Conservation (phyloP, 2,113 vertebrate species). For the Nycticebus coucang region DNA sequence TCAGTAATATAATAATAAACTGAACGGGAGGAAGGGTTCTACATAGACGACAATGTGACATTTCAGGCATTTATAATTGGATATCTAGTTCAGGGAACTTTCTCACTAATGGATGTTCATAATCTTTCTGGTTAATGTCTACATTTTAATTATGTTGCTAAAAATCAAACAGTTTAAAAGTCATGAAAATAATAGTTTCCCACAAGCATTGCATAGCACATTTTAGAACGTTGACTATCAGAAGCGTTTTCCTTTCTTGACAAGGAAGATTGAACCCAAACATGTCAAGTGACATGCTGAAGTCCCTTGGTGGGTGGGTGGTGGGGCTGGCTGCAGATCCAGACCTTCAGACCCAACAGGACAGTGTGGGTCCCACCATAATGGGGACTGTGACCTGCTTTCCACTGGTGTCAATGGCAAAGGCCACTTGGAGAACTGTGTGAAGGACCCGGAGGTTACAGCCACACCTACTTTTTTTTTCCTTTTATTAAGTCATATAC, state of each 20-base stretch:
- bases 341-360: not conserved
- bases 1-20: not conserved
- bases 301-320: not conserved
- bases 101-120: not conserved
- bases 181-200: not conserved
- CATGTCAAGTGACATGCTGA: not conserved
- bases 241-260: not conserved
- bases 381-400: not conserved
- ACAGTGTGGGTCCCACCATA: not conserved
- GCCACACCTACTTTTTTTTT: not conserved
- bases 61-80: not conserved
- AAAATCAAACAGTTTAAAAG: slow-evolving; percentile 17
- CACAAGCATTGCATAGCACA: not conserved
- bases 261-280: not conserved
- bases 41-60: not conserved
- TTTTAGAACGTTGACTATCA: not conserved
- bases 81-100: not conserved
- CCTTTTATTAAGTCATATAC: no score
- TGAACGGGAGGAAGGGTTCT: not conserved
- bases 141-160: not conserved
- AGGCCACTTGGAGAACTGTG: not conserved
- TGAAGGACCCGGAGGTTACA: not conserved
- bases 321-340: not conserved
- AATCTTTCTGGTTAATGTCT: not conserved
- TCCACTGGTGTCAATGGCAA: accelerated